phyloP scores from a whole-genome alignment of 2,888 invertebrate genomes.

The Hydrotaea cyrtoneurina region DNA sequence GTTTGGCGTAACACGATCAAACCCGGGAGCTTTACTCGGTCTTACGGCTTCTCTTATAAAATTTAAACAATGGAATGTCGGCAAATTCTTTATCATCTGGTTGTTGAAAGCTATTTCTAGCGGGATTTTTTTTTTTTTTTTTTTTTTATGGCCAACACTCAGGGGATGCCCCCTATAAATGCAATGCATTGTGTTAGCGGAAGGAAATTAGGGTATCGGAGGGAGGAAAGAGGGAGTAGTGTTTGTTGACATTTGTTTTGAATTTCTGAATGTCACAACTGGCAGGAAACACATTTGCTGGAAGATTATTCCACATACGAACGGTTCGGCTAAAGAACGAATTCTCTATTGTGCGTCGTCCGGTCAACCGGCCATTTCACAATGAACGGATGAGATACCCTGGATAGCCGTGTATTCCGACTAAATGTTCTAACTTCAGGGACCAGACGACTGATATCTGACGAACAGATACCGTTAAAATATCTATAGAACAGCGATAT shows the following conservation, averaged over 20 bases:
- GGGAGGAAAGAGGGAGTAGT: constrained; percentile 7
- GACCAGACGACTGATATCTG: not conserved
- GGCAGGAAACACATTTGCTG: not conserved
- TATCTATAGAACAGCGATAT: not conserved
- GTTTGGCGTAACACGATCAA: no score
- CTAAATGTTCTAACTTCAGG: not conserved
- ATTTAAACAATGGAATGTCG: no score
- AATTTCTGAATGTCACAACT: not conserved
- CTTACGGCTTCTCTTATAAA: no score
- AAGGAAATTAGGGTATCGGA: not conserved
- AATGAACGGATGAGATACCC: not conserved
- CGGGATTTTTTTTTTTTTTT: not conserved
- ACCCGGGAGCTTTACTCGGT: no score
- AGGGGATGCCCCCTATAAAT: not conserved
- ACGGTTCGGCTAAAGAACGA: not conserved
- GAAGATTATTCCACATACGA: not conserved
- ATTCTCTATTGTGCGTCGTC: not conserved
- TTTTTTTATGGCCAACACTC: not conserved
- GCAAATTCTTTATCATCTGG: no score
- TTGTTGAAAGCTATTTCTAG: no score
- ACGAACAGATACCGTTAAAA: not conserved
- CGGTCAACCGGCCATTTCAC: not conserved
- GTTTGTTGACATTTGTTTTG: not conserved
- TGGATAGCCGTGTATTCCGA: not conserved
- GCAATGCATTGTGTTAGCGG: not conserved